Evolutionary conservation across 92 coral and sea anemone genomes (phyloP), one percentile per base, ranked within the genome.

Genomic region (Phymanthus crucifer): DNA sequence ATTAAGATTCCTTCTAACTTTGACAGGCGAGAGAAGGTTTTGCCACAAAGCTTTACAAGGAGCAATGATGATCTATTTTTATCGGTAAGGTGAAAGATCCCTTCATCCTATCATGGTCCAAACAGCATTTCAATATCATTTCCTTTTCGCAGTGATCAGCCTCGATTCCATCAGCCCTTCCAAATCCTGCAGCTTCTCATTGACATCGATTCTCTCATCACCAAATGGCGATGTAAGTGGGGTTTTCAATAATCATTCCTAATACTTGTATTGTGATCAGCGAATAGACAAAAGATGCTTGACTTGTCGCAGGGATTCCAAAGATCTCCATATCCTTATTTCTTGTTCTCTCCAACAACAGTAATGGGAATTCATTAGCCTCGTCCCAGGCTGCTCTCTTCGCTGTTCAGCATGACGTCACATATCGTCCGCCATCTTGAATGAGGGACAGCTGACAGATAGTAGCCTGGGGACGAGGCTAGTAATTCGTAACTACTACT

Each of bases 141-240:
- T 16, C 23, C 54, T 74, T 46, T 61, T 50, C 37, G 17, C 83
- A 95, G 99, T 76, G 99, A 93, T 86, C 95, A 95, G 80, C 99
- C 99, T 24, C 93, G 99, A 57, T 89, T 93, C 73, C 90, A 85
- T 65, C 97, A 95, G 76, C 99, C 99, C 3, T 93, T 72, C 67
- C 99, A 95, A 48, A 88, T 95, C 58, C 93, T 95, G 70, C 86
- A 91, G 65, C 86, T 95, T 75, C 81, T 95, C 70, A 93, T 95
- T 94, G 99, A 95, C 78, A 95, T 95, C 65, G 99, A 95, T 78
- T 93, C 95, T 32, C 89, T 86, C 23, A 83, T 95, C 72, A 93
- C 80, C 80, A 95, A 95, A 77, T 95, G 99, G 99, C 87, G 99
- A 37, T 93, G 99, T 95, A 89, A 93, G 99, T 90, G 6, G 8